A percentile compares a stretch with the other conserved stretches of the same genome.
Conservation (phyloP, 2,888 invertebrate species). For the Branchipolynoe longqiensis region DNA sequence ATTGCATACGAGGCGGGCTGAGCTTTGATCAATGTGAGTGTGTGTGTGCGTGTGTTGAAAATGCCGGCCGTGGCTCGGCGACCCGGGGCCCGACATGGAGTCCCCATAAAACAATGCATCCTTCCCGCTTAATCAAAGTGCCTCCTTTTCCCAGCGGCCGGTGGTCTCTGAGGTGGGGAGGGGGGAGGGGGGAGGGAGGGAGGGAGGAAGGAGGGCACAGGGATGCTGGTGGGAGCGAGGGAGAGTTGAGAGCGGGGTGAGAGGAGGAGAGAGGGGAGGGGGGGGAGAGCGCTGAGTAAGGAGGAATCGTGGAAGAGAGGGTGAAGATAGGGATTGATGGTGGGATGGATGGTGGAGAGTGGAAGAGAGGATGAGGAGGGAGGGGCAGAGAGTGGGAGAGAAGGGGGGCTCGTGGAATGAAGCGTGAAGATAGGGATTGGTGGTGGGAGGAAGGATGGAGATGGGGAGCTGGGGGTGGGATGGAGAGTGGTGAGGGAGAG, state of each 20-base stretch:
- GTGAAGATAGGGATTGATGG: background rate
- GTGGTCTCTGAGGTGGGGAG: background rate
- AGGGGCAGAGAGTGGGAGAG: conserved; percentile 1
- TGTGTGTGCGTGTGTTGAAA: too few species aligned
- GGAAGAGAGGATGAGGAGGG: background rate
- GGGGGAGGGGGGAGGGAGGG: background rate
- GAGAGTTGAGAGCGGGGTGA: background rate
- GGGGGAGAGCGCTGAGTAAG: background rate
- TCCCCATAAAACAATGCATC: conserved; percentile 14
- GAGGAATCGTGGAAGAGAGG: background rate
- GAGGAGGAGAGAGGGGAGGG: background rate
- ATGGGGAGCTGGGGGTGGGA: too few species aligned
- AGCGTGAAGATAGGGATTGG: too few species aligned
- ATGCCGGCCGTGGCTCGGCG: background rate
- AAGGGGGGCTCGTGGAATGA: too few species aligned
- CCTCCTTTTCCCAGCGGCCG: background rate
- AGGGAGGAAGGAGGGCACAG: background rate
- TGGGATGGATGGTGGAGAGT: background rate
- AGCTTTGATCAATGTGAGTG: conserved; percentile 1
- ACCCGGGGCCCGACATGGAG: background rate
- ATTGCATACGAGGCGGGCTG: too few species aligned
- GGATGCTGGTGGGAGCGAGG: background rate
- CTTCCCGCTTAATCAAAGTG: conserved; percentile 2
- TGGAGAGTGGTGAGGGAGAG: too few species aligned
- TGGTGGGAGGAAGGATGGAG: too few species aligned